A percentile compares a stretch with the other conserved stretches of the same genome.
phyloP scores from a whole-genome alignment of 2,113 vertebrate species.

The Entomyzon cyanotis region DNA sequence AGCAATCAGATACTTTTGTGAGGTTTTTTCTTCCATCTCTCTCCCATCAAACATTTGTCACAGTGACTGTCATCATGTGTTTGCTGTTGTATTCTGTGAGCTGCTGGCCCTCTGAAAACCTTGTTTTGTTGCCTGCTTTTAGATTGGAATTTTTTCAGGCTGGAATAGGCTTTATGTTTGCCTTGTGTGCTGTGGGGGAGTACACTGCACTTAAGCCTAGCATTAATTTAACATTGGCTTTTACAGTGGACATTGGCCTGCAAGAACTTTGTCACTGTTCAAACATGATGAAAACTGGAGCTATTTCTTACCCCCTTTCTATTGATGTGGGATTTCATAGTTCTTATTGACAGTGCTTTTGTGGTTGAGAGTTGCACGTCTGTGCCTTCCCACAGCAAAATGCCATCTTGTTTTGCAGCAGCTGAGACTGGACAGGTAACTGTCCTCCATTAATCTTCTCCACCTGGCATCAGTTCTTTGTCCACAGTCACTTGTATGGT shows the following conservation, averaged over 20 bases:
- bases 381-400: neutral
- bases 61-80: neutral
- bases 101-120: neutral
- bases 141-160: neutral
- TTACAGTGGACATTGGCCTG: neutral
- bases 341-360: neutral
- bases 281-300: neutral
- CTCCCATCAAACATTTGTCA: neutral
- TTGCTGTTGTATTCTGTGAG: neutral
- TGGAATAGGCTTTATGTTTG: neutral
- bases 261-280: neutral
- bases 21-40: neutral
- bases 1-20: constrained; percentile 14
- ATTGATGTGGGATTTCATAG: neutral
- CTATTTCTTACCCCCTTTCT: neutral
- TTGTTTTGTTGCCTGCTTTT: neutral
- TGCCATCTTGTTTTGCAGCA: neutral
- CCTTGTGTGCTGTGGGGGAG: neutral
- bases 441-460: neutral
- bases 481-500: neutral
- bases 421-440: neutral
- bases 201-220: neutral
- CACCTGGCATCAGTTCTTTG: neutral
- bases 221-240: neutral
- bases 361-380: neutral